Base-by-base conservation (phyloP, 2,888 invertebrate genomes). In the Thymelicus acteon region DNA sequence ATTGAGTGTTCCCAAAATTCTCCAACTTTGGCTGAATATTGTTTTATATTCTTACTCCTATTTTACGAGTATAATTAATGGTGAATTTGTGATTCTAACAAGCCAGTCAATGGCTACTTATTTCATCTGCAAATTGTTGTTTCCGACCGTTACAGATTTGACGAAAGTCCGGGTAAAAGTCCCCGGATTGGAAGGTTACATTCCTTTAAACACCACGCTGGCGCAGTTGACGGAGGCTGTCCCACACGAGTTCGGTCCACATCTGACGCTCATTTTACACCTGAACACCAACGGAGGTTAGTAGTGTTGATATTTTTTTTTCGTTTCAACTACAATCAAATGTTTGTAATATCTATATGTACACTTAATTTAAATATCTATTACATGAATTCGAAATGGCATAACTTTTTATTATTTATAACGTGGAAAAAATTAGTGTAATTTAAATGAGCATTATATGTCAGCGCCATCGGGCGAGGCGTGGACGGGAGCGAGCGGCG, bases 401-500 rank as follows among this genome's bases (percentile, higher is more conserved):
- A 31, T 31, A 31, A 1, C 31, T 31, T 31, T 31, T 31, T 31
- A 31, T 31, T 31, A 31, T 31, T 31, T 31, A 3, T 31, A 3
- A 31, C 31, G 31, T 31, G 4, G 31, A 31, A 40, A 40, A 7
- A 8, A 40, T 40, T 3, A 12, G 6, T 57, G 12, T 7, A 57
- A 31, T 6, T 12, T 2, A 24, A 31, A 57, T 31, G n/a, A 13
- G 8, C 5, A 13, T 31, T 13, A 31, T 57, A 13, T 6, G 7
- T 2, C 71, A 79, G 76, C 76, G 8, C 65, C 74, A 2, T 72
- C 72, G 60, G 48, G 85, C 0, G 84, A 85, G 2, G 79, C 76
- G 57, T 86, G 86, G 87, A 84, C 85, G 19, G 77, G 76, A 57
- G 52, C 66, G 96, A 97, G 76, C 98, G 49, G 15, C 19, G 98